Evolutionary conservation across 2,113 vertebrate species (phyloP).

Genomic region (Acrocephalus arundinaceus): DNA sequence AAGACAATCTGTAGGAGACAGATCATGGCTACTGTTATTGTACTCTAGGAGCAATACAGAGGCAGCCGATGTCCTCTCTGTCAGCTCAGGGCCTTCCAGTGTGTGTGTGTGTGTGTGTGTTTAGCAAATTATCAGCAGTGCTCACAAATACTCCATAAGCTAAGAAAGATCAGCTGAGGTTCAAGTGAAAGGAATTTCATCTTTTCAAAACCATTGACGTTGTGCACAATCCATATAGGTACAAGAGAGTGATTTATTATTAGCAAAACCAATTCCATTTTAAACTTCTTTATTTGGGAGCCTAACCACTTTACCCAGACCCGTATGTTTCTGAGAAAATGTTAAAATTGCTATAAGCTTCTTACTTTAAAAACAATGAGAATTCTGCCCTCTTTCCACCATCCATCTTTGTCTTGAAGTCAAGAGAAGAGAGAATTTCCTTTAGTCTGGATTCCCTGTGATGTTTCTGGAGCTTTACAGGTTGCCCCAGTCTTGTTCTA

Average conservation of each 20-base stretch:
- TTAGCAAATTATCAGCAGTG: neutral
- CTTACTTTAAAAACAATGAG: neutral
- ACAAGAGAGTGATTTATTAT: neutral
- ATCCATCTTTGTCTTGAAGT: neutral
- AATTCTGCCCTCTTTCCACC: neutral
- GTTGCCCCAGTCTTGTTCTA: neutral
- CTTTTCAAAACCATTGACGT: neutral
- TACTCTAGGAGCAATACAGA: conserved; percentile 24
- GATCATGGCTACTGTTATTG: neutral
- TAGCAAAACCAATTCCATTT: neutral
- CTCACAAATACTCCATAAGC: conserved; percentile 22
- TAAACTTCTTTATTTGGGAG: neutral
- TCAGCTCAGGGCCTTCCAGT: conserved; percentile 1
- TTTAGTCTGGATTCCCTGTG: neutral
- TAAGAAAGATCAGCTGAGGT: neutral
- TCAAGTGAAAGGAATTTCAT: neutral
- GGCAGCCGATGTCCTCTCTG: neutral
- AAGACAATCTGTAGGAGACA: conserved; percentile 17
- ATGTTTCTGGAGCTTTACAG: neutral
- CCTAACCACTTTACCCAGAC: neutral
- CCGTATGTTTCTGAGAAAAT: neutral
- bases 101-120: neutral
- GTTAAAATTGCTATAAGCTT: neutral
- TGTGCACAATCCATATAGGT: neutral
- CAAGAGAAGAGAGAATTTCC: neutral